A percentile compares a stretch with the other conserved stretches of the same genome.
Evolutionary conservation across 2,797 vertebrate genomes (phyloP).

Genomic region (Gymnoscopelus microlampas): DNA sequence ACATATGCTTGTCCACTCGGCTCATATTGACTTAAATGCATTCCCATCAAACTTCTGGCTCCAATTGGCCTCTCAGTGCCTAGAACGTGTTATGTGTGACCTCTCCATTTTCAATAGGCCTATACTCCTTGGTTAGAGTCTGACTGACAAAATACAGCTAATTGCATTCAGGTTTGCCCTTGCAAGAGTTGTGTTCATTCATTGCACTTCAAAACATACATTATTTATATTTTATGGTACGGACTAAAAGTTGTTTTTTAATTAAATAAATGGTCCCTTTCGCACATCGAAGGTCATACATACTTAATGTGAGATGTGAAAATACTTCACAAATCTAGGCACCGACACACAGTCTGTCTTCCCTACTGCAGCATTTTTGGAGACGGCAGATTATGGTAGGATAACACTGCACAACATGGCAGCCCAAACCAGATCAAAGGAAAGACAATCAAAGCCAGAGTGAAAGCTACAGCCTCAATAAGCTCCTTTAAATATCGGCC

Average conservation of each 20-base stretch:
- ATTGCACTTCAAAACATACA: slow-evolving; percentile 36
- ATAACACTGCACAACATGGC: slow-evolving; percentile 78
- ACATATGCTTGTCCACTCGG: no score
- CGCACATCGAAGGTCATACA: slow-evolving; percentile 42
- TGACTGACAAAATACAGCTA: not conserved
- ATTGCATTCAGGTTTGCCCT: slow-evolving; percentile 21
- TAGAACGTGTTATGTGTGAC: no score
- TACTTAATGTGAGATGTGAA: slow-evolving; percentile 35
- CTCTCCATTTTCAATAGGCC: no score
- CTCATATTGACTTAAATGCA: no score
- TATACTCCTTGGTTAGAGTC: slow-evolving; percentile 26
- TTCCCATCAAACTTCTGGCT: no score
- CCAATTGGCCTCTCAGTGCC: no score
- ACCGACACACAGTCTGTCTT: slow-evolving; percentile 58
- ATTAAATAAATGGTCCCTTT: slow-evolving; percentile 16
- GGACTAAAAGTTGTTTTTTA: slow-evolving; percentile 6
- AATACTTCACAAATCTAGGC: slow-evolving; percentile 34
- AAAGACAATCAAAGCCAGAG: slow-evolving; percentile 81
- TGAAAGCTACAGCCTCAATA: slow-evolving; percentile 74
- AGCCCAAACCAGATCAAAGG: slow-evolving; percentile 79
- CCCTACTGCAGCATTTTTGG: slow-evolving; percentile 61
- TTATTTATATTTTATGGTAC: slow-evolving; percentile 28
- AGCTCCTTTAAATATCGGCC: slow-evolving; percentile 78
- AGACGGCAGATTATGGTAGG: slow-evolving; percentile 74
- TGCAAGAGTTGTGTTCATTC: slow-evolving; percentile 26